A percentile compares a stretch with the other conserved stretches of the same genome.
These are phyloP conservation scores for Amiota minor DNA, from an alignment of 2,888 invertebrate species.

Conservation along the genomic window DNA sequence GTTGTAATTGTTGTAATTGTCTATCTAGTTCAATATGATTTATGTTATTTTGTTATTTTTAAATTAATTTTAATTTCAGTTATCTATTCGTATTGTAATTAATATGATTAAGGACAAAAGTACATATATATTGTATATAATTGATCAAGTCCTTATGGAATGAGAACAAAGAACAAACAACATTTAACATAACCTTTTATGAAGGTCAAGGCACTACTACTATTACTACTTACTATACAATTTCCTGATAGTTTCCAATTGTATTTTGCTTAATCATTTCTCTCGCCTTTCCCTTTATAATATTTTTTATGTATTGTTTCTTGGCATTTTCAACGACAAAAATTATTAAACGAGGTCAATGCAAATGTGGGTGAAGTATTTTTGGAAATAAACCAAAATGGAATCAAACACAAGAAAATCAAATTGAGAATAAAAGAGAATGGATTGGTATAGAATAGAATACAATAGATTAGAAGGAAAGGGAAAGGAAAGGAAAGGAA, in stretches of 20 bases:
- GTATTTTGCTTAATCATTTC: neutral
- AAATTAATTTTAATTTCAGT: too few relatives aligned
- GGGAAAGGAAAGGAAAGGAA: neutral
- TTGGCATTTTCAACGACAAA: neutral
- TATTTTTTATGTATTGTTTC: neutral
- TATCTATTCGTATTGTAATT: too few relatives aligned
- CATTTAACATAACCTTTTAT: slow-evolving; percentile 15
- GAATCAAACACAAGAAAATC: neutral
- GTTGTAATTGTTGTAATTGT: slow-evolving; percentile 33
- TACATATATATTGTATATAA: too few relatives aligned
- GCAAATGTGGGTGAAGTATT: slow-evolving; percentile 33
- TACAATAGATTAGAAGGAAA: neutral
- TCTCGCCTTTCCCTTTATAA: neutral
- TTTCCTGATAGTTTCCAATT: neutral
- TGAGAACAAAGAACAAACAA: neutral
- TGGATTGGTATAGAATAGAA: neutral
- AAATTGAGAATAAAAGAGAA: neutral
- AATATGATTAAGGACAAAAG: too few relatives aligned
- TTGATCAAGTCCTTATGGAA: too few relatives aligned
- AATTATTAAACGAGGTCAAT: slow-evolving; percentile 34
- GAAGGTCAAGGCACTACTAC: slow-evolving; percentile 29
- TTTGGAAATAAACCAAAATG: slow-evolving; percentile 8
- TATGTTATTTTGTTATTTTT: too few relatives aligned
- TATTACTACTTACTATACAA: neutral
- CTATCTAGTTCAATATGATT: neutral